Conservation (phyloP, 2,113 vertebrate species). For the Garra rufa region DNA sequence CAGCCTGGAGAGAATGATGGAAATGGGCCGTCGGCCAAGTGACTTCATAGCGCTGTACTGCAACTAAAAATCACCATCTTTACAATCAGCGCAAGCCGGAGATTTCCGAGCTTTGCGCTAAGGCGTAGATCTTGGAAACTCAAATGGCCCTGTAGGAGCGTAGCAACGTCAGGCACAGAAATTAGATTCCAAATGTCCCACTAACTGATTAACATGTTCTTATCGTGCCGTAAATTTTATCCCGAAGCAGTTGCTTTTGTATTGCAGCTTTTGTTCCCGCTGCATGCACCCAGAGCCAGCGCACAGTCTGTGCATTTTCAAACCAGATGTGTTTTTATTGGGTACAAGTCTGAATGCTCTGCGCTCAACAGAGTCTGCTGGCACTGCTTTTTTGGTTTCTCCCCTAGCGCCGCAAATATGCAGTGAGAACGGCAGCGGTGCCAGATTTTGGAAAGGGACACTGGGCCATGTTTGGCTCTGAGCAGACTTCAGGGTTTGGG, state of each 20-base stretch:
- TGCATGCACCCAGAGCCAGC: slow-evolving; percentile 42
- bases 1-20: slow-evolving; percentile 79
- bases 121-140: slow-evolving; percentile 48
- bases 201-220: slow-evolving; percentile 16
- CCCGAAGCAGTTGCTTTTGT: neutral
- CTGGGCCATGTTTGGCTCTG: slow-evolving; percentile 51
- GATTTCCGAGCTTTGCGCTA: slow-evolving; percentile 31
- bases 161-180: slow-evolving; percentile 49
- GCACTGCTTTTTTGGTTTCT: slow-evolving; percentile 50
- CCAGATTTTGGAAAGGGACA: slow-evolving; percentile 54
- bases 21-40: slow-evolving; percentile 82
- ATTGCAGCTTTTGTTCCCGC: slow-evolving; percentile 1
- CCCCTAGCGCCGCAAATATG: slow-evolving; percentile 67
- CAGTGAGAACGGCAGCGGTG: slow-evolving; percentile 52
- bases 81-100: slow-evolving; percentile 33
- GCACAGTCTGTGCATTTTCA: slow-evolving; percentile 70
- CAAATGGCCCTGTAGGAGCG: slow-evolving; percentile 49
- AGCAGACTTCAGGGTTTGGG: neutral
- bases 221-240: slow-evolving; percentile 1
- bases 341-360: slow-evolving; percentile 66
- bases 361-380: slow-evolving; percentile 52
- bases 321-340: slow-evolving; percentile 77
- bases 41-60: slow-evolving; percentile 76
- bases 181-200: slow-evolving; percentile 2
- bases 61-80: slow-evolving; percentile 60